Conservation (phyloP, 2,888 invertebrate species). For the Corbicula japonica region DNA sequence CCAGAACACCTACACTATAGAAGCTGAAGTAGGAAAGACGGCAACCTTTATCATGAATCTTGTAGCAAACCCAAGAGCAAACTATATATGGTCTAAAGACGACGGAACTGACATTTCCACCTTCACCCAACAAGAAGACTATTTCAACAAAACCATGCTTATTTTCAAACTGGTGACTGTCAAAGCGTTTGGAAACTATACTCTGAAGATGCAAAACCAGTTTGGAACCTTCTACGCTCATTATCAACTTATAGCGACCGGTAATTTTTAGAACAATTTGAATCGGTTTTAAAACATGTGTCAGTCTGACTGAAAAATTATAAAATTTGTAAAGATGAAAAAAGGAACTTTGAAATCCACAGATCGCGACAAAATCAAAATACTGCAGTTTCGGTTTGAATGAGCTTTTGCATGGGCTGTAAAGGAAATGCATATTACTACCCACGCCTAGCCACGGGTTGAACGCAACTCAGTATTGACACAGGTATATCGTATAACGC, state of each 20-base stretch:
- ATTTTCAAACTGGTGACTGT: not conserved
- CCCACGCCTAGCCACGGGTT: too few species aligned
- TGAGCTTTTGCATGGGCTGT: too few species aligned
- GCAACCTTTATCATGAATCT: conserved; percentile 16
- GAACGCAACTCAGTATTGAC: too few species aligned
- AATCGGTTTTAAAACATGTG: too few species aligned
- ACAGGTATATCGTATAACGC: too few species aligned
- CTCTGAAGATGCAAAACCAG: conserved; percentile 49
- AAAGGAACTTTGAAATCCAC: too few species aligned
- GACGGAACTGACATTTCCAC: conserved; percentile 15
- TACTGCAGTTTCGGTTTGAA: too few species aligned
- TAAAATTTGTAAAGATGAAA: too few species aligned
- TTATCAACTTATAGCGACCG: conserved; percentile 37
- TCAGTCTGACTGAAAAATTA: too few species aligned
- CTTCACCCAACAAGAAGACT: conserved; percentile 11
- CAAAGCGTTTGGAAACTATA: conserved; percentile 51
- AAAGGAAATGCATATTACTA: too few species aligned
- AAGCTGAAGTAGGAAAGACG: not conserved
- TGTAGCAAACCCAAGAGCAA: conserved; percentile 29
- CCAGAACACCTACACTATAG: not conserved
- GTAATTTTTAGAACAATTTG: too few species aligned
- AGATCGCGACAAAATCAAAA: too few species aligned
- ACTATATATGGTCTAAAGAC: conserved; percentile 41
- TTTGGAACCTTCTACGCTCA: conserved; percentile 24
- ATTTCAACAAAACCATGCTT: not conserved